These are phyloP conservation scores for Salticus scenicus DNA, from an alignment of 2,888 invertebrate genomes.

Conservation along the genomic window DNA sequence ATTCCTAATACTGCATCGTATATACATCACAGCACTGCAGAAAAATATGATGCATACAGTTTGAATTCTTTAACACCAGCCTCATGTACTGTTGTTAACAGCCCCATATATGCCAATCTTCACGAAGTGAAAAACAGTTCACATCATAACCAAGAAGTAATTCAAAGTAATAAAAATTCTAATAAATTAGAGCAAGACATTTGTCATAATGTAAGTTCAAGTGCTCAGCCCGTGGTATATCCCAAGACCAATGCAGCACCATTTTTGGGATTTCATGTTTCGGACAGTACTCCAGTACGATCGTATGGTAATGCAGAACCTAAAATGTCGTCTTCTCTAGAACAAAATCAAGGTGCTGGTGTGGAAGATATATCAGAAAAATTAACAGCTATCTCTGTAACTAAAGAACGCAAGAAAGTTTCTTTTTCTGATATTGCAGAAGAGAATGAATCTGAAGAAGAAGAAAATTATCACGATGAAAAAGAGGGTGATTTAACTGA, in stretches of 20 bases:
- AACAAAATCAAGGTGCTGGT: neutral
- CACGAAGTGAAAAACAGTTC: constrained; percentile 55
- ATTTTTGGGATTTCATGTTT: constrained; percentile 61
- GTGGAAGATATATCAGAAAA: constrained; percentile 47
- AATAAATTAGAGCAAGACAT: neutral
- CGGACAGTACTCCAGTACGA: constrained; percentile 56
- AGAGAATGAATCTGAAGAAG: constrained; percentile 29
- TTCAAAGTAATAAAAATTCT: neutral
- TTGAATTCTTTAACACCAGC: constrained; percentile 39
- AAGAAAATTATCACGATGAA: neutral
- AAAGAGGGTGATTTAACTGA: neutral
- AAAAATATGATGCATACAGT: constrained; percentile 26
- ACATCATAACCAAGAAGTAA: neutral
- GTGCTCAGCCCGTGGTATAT: neutral
- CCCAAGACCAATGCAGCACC: constrained; percentile 8
- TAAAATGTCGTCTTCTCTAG: neutral
- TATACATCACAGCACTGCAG: neutral
- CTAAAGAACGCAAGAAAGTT: constrained; percentile 54
- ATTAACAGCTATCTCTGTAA: constrained; percentile 42
- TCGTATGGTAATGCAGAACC: constrained; percentile 23
- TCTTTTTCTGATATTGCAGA: constrained; percentile 44
- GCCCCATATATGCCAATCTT: constrained; percentile 63
- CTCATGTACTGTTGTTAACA: constrained; percentile 59
- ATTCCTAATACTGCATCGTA: neutral
- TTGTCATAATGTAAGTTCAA: neutral